These are phyloP conservation scores for Hymenochirus boettgeri DNA, from an alignment of 2,113 vertebrate genomes.

Conservation along the genomic window DNA sequence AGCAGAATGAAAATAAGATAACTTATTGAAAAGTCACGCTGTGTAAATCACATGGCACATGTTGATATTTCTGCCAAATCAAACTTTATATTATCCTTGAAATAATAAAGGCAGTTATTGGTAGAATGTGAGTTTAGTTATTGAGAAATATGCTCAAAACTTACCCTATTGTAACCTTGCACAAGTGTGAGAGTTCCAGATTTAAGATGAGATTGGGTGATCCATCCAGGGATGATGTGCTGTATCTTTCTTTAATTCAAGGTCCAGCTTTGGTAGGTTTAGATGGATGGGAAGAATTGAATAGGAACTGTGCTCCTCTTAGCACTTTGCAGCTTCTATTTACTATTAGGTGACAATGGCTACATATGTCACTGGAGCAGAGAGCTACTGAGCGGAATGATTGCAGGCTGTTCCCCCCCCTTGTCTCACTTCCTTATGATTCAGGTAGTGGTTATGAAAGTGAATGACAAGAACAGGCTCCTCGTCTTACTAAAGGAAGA, in stretches of 20 bases:
- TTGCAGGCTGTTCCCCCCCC: neutral
- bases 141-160: too few relatives aligned
- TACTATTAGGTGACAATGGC: conserved; percentile 1
- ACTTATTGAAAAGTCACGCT: too few relatives aligned
- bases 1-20: too few relatives aligned
- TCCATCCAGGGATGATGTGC: conserved; percentile 28
- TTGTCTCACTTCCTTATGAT: conserved; percentile 36
- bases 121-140: too few relatives aligned
- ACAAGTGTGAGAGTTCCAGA: conserved; percentile 3
- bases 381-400: conserved; percentile 2
- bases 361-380: conserved; percentile 16
- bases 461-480: conserved; percentile 42
- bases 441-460: conserved; percentile 30
- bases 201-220: conserved; percentile 17
- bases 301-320: neutral
- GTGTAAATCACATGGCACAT: too few relatives aligned
- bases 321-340: conserved; percentile 1
- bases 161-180: conserved; percentile 16
- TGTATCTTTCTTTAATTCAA: neutral
- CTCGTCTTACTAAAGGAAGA: neutral
- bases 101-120: too few relatives aligned
- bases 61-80: too few relatives aligned
- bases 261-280: conserved; percentile 18
- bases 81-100: too few relatives aligned
- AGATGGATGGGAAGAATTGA: neutral